These are phyloP conservation scores for Xestia xanthographa DNA, from an alignment of 2,888 invertebrate species.

Conservation along the genomic window DNA sequence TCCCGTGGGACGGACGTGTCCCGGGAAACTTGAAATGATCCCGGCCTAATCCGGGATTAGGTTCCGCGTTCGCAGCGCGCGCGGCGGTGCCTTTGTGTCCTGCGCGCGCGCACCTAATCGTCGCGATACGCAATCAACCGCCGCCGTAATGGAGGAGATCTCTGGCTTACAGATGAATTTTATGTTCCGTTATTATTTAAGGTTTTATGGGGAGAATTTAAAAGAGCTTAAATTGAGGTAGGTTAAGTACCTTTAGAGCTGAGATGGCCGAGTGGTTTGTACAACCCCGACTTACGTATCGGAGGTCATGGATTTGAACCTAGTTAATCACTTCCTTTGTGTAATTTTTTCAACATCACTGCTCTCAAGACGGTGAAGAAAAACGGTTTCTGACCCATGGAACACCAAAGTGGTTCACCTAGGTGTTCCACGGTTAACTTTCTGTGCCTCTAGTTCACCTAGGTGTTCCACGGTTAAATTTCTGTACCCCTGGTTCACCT, in stretches of 20 bases:
- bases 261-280: neutral
- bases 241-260: neutral
- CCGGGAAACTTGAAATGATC: conserved; percentile 69
- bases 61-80: conserved; percentile 75
- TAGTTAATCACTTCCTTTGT: no score
- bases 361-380: neutral
- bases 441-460: no score
- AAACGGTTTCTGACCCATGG: no score
- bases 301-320: neutral
- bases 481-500: no score
- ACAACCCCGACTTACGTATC: neutral
- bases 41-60: conserved; percentile 74
- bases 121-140: conserved; percentile 83
- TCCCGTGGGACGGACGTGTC: conserved; percentile 74
- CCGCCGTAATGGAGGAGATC: conserved; percentile 73
- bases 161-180: conserved; percentile 59
- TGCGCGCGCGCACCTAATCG: conserved; percentile 83
- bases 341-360: neutral
- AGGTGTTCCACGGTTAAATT: no score
- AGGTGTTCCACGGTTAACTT: no score
- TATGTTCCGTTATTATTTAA: conserved; percentile 59
- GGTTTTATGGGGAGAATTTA: conserved; percentile 38
- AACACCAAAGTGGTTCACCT: no score
- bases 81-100: conserved; percentile 77
- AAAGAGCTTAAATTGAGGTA: conserved; percentile 21